phyloP scores from a whole-genome alignment of 2,888 invertebrate species.

The Chrysina gloriosa region DNA sequence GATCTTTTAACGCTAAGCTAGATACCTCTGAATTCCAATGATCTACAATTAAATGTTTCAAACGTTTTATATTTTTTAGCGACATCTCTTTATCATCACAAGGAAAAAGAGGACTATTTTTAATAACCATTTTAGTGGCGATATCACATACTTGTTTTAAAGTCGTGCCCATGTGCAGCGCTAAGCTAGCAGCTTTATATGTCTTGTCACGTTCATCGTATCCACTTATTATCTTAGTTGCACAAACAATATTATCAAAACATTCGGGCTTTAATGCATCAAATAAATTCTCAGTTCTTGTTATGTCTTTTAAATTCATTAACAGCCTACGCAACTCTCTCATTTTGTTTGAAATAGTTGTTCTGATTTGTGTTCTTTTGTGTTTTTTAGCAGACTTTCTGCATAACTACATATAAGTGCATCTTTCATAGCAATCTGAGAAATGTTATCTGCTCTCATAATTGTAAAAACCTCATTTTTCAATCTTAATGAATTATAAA shows the following conservation, averaged over 20 bases:
- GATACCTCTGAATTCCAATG: slow-evolving; percentile 43
- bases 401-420: slow-evolving; percentile 41
- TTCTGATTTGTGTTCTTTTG: slow-evolving; percentile 45
- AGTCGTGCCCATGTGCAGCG: slow-evolving; percentile 46
- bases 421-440: slow-evolving; percentile 42
- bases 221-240: slow-evolving; percentile 44
- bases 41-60: slow-evolving; percentile 25
- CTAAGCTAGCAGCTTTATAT: too few species aligned
- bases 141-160: slow-evolving; percentile 47
- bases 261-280: slow-evolving; percentile 38
- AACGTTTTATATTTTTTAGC: slow-evolving; percentile 19
- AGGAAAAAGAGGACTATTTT: not conserved
- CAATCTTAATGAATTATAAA: not conserved
- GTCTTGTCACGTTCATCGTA: slow-evolving; percentile 38
- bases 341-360: slow-evolving; percentile 48
- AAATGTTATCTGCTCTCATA: slow-evolving; percentile 43
- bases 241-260: slow-evolving; percentile 43
- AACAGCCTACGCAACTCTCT: slow-evolving; percentile 45
- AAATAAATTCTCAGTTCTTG: slow-evolving; percentile 29
- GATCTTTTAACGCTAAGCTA: slow-evolving; percentile 37
- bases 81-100: not conserved
- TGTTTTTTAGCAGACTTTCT: slow-evolving; percentile 42
- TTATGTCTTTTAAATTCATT: slow-evolving; percentile 34
- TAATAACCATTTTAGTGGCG: slow-evolving; percentile 20
- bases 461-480: slow-evolving; percentile 39